These are phyloP conservation scores for Lumbricus terrestris DNA, from an alignment of 2,888 invertebrate genomes.

Conservation along the genomic window DNA sequence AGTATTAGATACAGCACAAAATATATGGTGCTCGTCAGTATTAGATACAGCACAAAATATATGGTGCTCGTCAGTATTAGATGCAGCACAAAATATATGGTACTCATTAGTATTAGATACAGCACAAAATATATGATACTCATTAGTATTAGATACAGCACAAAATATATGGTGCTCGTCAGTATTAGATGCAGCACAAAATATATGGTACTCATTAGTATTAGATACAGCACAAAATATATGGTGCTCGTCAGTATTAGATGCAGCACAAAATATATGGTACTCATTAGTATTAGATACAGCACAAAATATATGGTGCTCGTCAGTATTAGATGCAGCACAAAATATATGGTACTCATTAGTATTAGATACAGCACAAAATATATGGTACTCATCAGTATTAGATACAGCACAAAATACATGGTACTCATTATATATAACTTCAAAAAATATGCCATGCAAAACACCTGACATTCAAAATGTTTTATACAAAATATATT, in stretches of 20 bases:
- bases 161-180: too few species aligned
- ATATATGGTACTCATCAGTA: background rate
- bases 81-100: background rate
- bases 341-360: too few species aligned
- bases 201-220: background rate
- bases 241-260: background rate
- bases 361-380: background rate
- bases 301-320: too few species aligned
- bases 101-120: conserved; percentile 8
- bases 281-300: conserved; percentile 8
- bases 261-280: background rate
- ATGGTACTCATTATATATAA: too few species aligned
- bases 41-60: background rate
- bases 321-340: background rate
- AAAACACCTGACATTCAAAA: too few species aligned
- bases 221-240: background rate
- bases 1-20: background rate
- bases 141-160: background rate
- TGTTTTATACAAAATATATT: too few species aligned
- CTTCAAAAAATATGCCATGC: too few species aligned
- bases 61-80: background rate
- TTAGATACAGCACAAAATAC: background rate
- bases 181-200: background rate
- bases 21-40: background rate
- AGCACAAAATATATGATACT: too few species aligned